phyloP scores from a whole-genome alignment of 2,113 vertebrate species.

The Prunella fulvescens region DNA sequence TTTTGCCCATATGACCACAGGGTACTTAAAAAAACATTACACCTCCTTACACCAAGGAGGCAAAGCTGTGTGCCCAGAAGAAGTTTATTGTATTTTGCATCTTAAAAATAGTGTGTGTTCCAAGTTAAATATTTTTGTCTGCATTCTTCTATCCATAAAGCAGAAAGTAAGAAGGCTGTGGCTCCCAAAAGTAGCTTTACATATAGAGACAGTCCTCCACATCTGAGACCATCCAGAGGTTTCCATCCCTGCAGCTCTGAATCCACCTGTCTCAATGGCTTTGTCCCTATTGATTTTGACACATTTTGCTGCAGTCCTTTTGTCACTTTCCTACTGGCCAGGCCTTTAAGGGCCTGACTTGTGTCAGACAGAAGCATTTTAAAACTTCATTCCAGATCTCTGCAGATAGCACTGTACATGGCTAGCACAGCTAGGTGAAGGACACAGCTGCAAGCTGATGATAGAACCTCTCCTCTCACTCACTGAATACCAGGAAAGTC shows the following conservation, averaged over 20 bases:
- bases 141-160: background rate
- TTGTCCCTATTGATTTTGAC: background rate
- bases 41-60: background rate
- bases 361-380: background rate
- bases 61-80: background rate
- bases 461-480: background rate
- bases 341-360: background rate
- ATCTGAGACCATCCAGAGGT: background rate
- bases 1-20: background rate
- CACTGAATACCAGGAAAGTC: background rate
- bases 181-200: background rate
- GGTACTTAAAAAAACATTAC: background rate
- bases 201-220: background rate
- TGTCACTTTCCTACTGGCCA: background rate
- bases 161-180: background rate
- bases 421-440: background rate
- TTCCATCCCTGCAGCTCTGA: background rate
- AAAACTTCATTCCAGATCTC: background rate
- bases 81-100: background rate
- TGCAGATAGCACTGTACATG: background rate
- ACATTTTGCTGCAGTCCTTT: background rate
- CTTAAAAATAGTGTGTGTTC: background rate
- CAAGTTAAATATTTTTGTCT: background rate
- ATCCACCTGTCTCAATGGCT: background rate
- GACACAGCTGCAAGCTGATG: background rate